Percentiles rank a stretch among this genome's conserved stretches.
Evolutionary conservation across 2,113 vertebrate species (phyloP).

Genomic region (Muntiacus muntjak): DNA sequence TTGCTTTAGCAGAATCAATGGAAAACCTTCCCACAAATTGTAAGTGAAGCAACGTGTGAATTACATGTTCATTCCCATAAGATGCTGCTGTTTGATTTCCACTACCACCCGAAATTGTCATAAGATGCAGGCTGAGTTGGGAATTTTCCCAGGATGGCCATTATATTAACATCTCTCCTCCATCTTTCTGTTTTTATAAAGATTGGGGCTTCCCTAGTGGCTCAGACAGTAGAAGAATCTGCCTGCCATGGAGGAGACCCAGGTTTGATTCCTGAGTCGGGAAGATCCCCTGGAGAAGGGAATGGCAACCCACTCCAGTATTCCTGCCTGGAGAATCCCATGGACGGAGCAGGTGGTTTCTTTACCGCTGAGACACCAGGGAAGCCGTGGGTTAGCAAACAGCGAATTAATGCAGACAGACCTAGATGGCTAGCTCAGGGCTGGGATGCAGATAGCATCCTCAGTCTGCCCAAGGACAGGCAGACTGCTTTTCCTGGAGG

Average conservation of each 20-base stretch:
- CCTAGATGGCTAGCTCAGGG: accelerated
- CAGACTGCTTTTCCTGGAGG: accelerated
- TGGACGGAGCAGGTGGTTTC: background rate
- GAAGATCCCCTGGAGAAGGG: background rate
- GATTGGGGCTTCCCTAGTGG: background rate
- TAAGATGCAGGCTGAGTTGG: accelerated
- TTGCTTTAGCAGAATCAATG: background rate
- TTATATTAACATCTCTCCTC: background rate
- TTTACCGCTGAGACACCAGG: background rate
- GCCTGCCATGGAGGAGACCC: background rate
- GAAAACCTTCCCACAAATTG: background rate
- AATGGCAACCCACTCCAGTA: background rate
- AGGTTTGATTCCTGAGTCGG: accelerated
- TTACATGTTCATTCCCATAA: accelerated
- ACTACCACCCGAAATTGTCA: accelerated
- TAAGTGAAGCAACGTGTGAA: accelerated
- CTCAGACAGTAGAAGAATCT: background rate
- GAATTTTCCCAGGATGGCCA: accelerated
- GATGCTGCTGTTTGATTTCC: accelerated
- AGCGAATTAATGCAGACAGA: accelerated
- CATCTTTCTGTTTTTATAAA: accelerated
- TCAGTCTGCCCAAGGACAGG: too few relatives aligned
- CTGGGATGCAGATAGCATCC: accelerated
- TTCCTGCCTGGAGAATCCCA: background rate
- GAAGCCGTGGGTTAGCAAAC: accelerated